Evolutionary conservation across 2,113 vertebrate species (phyloP), one percentile per base, ranked within the genome.

Genomic region (Struthio camelus): DNA sequence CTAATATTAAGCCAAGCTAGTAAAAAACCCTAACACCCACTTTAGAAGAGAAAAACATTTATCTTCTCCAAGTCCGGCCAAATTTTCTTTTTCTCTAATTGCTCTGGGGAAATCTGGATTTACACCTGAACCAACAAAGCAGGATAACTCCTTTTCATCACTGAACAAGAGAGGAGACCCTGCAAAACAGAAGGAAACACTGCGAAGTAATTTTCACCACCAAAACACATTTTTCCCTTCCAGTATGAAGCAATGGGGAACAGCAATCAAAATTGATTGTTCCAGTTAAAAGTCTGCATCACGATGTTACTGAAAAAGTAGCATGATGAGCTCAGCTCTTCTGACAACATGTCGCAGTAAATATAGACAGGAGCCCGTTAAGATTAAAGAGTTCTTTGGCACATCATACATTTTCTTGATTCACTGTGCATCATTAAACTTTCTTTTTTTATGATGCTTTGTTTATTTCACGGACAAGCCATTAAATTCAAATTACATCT

Each of bases 401-500:
- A 80, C 65, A 76, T 85, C 67, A 40, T 91, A 78, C 8, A 50
- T 97, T 96, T 95, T 88, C 91, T 96, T 96, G 95, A 97, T 97
- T 97, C 82, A 93, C 79, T 71, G 58, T 86, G n/a, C 56, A 86
- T 86, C 92, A 78, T 95, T 96, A 90, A 89, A 89, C 66, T 78
- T 89, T 44, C 44, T 89, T 90, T 97, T 85, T 81, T 95, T 85
- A 96, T 38, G 36, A 76, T 65, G 42, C 38, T 97, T 97, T 97
- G 94, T 96, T 97, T 96, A 94, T 94, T 97, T 98, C 81, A 95
- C 48, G 59, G 94, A 85, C 46, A 95, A 96, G 72, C 64, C 87
- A 89, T 96, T 97, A 94, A 82, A 97, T 97, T 95, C 90, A 96
- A 97, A 98, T 97, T 94, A 93, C 19, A 54, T 84, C 71, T 93